phyloP scores from a whole-genome alignment of 2,797 vertebrate genomes.

The Peromyscus eremicus region DNA sequence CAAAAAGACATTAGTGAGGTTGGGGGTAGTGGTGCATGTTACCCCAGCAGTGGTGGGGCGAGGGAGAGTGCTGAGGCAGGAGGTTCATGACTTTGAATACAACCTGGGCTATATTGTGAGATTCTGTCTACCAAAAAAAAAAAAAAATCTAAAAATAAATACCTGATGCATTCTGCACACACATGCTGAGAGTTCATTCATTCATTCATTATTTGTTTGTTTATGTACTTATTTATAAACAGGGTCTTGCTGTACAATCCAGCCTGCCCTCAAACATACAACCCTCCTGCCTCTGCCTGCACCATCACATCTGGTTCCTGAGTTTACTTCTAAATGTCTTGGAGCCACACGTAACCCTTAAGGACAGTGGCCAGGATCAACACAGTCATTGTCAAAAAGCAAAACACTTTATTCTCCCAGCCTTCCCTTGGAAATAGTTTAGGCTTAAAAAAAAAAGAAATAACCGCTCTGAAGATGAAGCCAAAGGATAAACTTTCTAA shows the following conservation, averaged over 20 bases:
- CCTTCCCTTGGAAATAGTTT: neutral
- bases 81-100: neutral
- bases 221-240: neutral
- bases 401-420: neutral
- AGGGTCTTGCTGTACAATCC: neutral
- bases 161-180: neutral
- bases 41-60: neutral
- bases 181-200: neutral
- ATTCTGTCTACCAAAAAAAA: neutral
- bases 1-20: neutral
- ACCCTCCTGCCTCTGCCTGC: neutral
- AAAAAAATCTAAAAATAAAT: neutral
- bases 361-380: neutral
- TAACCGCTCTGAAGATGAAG: conserved; percentile 11
- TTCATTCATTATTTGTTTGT: neutral
- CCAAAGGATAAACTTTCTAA: neutral
- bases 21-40: no score
- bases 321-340: conserved; percentile 12
- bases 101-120: neutral
- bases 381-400: conserved; percentile 7
- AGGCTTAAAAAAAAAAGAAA: conserved; percentile 51
- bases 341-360: neutral
- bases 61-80: neutral
- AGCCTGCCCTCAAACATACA: neutral
- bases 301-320: neutral